A percentile compares a stretch with the other conserved stretches of the same genome.
Conservation (phyloP, 2,888 invertebrate genomes). For the Nomada ferruginata region DNA sequence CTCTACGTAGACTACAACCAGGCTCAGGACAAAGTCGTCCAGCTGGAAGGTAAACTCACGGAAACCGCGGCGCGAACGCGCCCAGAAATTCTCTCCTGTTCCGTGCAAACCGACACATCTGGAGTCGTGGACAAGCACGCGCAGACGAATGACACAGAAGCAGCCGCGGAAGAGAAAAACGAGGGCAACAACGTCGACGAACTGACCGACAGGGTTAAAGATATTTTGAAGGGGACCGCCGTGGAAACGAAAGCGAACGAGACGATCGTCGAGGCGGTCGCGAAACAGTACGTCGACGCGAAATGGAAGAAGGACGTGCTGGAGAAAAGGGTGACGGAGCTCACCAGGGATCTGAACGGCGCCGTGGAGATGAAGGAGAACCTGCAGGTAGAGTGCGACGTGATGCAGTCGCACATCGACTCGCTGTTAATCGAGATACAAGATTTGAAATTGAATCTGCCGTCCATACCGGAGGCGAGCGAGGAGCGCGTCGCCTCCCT, state of each 20-base stretch:
- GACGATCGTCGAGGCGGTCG: conserved; percentile 75
- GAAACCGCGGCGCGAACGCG: conserved; percentile 15
- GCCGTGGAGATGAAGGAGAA: conserved; percentile 76
- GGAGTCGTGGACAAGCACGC: conserved; percentile 45
- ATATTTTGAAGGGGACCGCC: conserved; percentile 82
- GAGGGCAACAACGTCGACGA: conserved; percentile 42
- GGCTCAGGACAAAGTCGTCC: conserved; percentile 75
- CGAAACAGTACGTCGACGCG: conserved; percentile 75
- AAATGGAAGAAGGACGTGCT: conserved; percentile 82
- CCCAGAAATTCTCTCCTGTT: conserved; percentile 29
- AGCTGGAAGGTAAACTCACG: conserved; percentile 34
- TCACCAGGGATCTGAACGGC: conserved; percentile 78
- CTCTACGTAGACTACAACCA: conserved; percentile 81
- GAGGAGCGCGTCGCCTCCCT: conserved; percentile 80
- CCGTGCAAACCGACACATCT: conserved; percentile 52
- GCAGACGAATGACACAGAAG: conserved; percentile 32
- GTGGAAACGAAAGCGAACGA: conserved; percentile 76
- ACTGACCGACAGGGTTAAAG: conserved; percentile 68
- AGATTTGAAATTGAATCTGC: conserved; percentile 78
- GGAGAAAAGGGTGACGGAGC: conserved; percentile 81
- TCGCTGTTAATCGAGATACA: conserved; percentile 77
- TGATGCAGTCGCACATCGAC: conserved; percentile 82
- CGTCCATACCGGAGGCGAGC: conserved; percentile 81
- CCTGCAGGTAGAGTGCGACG: conserved; percentile 79
- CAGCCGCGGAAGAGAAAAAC: background rate